Evolutionary conservation across 2,888 invertebrate species (phyloP).

Genomic region (Syrista parreyssii): DNA sequence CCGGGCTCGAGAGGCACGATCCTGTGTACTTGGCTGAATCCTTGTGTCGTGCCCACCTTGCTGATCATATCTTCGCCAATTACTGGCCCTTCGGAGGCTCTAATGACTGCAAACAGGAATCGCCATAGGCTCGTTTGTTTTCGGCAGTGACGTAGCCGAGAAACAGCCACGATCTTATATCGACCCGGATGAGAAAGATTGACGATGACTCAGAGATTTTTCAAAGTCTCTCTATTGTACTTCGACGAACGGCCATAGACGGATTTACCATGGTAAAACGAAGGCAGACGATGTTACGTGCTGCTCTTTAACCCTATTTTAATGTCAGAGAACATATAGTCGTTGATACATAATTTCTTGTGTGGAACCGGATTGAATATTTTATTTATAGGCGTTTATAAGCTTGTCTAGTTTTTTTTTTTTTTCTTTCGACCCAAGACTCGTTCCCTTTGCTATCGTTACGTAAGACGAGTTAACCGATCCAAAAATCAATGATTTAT

Average conservation of each 20-base stretch:
- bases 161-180: conserved; percentile 13
- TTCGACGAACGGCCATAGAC: neutral
- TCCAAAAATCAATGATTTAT: neutral
- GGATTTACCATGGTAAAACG: neutral
- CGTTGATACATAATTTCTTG: neutral
- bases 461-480: neutral
- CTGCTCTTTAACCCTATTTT: neutral
- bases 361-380: neutral
- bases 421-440: neutral
- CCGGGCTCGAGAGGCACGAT: neutral
- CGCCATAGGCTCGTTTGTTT: conserved; percentile 8
- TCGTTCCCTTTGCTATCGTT: neutral
- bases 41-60: conserved; percentile 37
- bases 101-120: conserved; percentile 39
- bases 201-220: neutral
- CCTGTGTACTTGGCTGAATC: conserved; percentile 6
- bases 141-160: conserved; percentile 8
- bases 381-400: neutral
- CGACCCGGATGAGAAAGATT: conserved; percentile 16
- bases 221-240: neutral
- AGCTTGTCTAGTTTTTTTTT: neutral
- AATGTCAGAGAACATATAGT: neutral
- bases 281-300: neutral
- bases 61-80: conserved; percentile 44
- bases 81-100: conserved; percentile 37